phyloP scores from a whole-genome alignment of 2,888 invertebrate species.

The Baronia brevicornis region DNA sequence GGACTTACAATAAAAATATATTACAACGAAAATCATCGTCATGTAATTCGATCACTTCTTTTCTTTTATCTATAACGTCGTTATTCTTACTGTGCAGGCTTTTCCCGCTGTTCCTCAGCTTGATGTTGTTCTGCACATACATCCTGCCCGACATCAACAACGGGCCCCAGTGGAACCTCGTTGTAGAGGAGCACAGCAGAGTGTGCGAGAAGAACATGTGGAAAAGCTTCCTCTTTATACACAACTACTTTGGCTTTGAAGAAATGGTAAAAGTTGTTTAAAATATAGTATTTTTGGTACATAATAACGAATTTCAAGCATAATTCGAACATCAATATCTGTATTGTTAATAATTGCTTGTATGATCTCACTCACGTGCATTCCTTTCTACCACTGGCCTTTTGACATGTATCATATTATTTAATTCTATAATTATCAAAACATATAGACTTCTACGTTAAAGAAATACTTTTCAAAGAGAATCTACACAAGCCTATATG shows the following conservation, averaged over 20 bases:
- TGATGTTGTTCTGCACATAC: constrained; percentile 74
- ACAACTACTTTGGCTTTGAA: constrained; percentile 76
- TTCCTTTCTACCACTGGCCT: too few relatives aligned
- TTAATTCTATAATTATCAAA: too few relatives aligned
- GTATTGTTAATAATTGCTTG: too few relatives aligned
- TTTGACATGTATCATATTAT: too few relatives aligned
- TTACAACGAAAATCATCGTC: too few relatives aligned
- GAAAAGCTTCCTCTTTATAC: constrained; percentile 75
- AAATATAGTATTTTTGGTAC: neutral
- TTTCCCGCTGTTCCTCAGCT: constrained; percentile 64
- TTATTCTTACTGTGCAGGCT: constrained; percentile 42
- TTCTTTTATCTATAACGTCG: neutral
- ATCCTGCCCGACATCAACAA: constrained; percentile 68
- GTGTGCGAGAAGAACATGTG: constrained; percentile 75
- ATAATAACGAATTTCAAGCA: neutral
- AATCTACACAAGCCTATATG: too few relatives aligned
- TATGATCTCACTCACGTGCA: too few relatives aligned
- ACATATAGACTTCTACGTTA: too few relatives aligned
- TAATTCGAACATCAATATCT: constrained; percentile 2
- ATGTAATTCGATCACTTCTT: too few relatives aligned
- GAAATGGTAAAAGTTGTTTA: constrained; percentile 59
- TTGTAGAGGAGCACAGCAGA: constrained; percentile 70
- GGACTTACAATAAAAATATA: too few relatives aligned
- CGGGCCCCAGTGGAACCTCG: constrained; percentile 76
- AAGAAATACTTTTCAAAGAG: too few relatives aligned